Evolutionary conservation across 2,113 vertebrate species (phyloP).

Genomic region (Regulus satrapa): DNA sequence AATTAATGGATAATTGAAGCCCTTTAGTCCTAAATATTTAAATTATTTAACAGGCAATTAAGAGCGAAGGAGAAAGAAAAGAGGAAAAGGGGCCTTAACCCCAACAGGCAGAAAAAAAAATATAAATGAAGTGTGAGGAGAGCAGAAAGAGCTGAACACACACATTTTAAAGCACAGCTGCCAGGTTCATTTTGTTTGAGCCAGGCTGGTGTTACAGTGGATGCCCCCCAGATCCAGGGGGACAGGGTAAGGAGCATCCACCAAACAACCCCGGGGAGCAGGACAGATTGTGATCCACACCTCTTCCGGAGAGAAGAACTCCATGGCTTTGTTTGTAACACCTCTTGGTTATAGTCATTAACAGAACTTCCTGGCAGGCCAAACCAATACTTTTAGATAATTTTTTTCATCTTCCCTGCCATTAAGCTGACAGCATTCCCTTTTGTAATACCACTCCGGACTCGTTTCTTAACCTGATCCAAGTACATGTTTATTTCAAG

Average conservation of each 20-base stretch:
- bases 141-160: neutral
- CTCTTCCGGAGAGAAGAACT: neutral
- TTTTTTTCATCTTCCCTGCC: neutral
- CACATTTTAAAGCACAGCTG: neutral
- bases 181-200: neutral
- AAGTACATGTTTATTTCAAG: neutral
- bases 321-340: neutral
- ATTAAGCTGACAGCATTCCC: neutral
- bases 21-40: conserved; percentile 70
- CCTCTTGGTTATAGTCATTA: rapidly evolving
- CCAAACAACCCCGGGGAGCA: rapidly evolving
- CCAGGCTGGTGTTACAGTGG: neutral
- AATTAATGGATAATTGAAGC: conserved; percentile 75
- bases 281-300: neutral
- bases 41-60: conserved; percentile 75
- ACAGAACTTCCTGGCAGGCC: neutral
- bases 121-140: neutral
- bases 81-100: conserved; percentile 34
- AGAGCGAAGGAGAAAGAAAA: conserved; percentile 8
- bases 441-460: neutral
- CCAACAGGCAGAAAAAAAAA: neutral
- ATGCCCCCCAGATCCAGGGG: neutral
- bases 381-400: neutral
- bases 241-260: neutral
- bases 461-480: neutral